Evolutionary conservation across 2,888 invertebrate genomes (phyloP), one percentile per base, ranked within the genome.

Genomic region (Melieria crassipennis): DNA sequence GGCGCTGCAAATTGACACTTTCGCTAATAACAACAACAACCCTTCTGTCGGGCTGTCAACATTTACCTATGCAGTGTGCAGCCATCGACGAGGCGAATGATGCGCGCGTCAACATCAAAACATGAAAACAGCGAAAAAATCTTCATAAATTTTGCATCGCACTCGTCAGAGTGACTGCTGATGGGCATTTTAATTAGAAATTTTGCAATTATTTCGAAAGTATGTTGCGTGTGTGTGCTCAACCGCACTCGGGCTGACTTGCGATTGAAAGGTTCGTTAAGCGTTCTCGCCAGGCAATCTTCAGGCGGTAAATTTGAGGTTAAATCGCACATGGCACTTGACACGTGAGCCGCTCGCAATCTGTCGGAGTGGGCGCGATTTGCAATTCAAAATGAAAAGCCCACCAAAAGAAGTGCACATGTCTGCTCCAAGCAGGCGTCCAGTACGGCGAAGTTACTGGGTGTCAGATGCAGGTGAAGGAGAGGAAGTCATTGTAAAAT

Each of bases 121-220:
- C 66, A 66, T 60, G 50, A 60, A 43, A 11, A 30, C 16, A 50
- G 42, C 13, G 16, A 16, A 3, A 52, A 30, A 55, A 65, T 65
- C 9, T 13, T 56, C 7, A 52, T 30, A 30, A 52, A 52, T 56
- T 52, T 50, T 46, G 67, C 67, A 61, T 67, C 50, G 45, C 50
- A 61, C 46, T 50, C 50, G 60, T 58, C 52, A 30, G 30, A 30
- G 30, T 30, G 30, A 52, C 52, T 70, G 77, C 77, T 81, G 82
- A 81, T 80, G 78, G 81, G 80, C 81, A 82, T 83, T 82, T 82
- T 82, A 82, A 82, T 82, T 82, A 80, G 81, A 82, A 83, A 81
- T 79, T 79, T 79, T 79, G 79, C 80, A 80, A 81, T 83, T 81
- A 81, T 81, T 80, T 52, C 11, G 30, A 46, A 60, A 45, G 9